These are phyloP conservation scores for Empidonax traillii DNA, from an alignment of 2,113 vertebrate species.

Conservation along the genomic window DNA sequence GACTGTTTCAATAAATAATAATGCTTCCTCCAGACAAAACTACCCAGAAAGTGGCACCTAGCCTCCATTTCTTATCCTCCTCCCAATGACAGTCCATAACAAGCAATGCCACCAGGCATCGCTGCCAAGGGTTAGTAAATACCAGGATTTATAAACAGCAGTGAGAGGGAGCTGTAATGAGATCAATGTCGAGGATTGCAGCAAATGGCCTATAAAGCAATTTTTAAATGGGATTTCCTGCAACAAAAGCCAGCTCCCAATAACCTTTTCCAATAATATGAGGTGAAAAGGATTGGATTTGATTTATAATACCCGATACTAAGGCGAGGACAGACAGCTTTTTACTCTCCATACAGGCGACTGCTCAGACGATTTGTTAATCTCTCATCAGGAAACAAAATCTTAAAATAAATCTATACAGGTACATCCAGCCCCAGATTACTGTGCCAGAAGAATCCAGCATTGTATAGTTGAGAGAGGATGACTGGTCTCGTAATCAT, in stretches of 20 bases:
- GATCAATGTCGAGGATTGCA: conserved; percentile 35
- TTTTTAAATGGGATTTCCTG: conserved; percentile 47
- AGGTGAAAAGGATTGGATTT: conserved; percentile 2
- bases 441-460: background rate
- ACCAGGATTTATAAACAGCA: background rate
- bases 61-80: background rate
- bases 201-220: conserved; percentile 51
- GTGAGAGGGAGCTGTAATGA: conserved; percentile 7
- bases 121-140: background rate
- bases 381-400: background rate
- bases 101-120: background rate
- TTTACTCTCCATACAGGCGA: background rate
- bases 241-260: conserved; percentile 8
- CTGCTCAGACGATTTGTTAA: background rate
- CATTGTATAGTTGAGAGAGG: background rate
- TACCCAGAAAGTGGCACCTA: background rate
- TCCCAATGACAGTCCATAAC: background rate
- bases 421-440: background rate
- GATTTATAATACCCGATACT: background rate
- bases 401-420: background rate
- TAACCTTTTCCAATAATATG: background rate
- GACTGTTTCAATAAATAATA: background rate
- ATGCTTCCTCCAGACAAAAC: background rate
- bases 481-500: accelerated
- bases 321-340: background rate